A percentile compares a stretch with the other conserved stretches of the same genome.
These are phyloP conservation scores for Drosophila koepferae DNA, from an alignment of 2,888 invertebrate genomes.

Conservation along the genomic window DNA sequence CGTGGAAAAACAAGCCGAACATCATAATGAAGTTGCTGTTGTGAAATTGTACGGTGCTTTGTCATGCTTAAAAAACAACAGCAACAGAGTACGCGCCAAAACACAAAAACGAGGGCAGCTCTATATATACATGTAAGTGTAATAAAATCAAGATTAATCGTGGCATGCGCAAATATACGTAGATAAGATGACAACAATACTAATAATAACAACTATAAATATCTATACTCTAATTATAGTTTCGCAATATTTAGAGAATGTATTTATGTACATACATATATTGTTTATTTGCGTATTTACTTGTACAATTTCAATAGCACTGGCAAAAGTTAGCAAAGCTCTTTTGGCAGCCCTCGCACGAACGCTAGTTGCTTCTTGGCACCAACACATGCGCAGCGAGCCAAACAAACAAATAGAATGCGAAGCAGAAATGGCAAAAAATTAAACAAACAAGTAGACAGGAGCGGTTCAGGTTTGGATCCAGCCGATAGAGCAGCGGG, in stretches of 20 bases:
- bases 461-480: slow-evolving; percentile 76
- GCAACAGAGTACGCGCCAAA: slow-evolving; percentile 69
- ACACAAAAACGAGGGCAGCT: slow-evolving; percentile 65
- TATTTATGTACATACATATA: neutral
- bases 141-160: neutral
- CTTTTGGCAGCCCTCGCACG: slow-evolving; percentile 44
- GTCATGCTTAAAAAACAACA: slow-evolving; percentile 74
- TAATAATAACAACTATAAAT: neutral
- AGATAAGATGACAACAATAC: neutral
- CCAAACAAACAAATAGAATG: slow-evolving; percentile 84
- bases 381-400: slow-evolving; percentile 75
- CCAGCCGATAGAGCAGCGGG: slow-evolving; percentile 35
- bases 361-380: slow-evolving; percentile 62
- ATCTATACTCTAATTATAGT: slow-evolving; percentile 2
- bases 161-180: neutral
- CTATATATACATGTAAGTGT: neutral
- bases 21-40: slow-evolving; percentile 81
- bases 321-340: neutral
- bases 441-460: slow-evolving; percentile 84
- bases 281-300: too few species aligned
- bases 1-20: slow-evolving; percentile 79
- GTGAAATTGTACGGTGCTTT: slow-evolving; percentile 81
- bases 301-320: neutral
- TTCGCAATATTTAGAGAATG: neutral
- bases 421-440: slow-evolving; percentile 83